phyloP scores from a whole-genome alignment of 2,888 invertebrate genomes.

The Troides helena region DNA sequence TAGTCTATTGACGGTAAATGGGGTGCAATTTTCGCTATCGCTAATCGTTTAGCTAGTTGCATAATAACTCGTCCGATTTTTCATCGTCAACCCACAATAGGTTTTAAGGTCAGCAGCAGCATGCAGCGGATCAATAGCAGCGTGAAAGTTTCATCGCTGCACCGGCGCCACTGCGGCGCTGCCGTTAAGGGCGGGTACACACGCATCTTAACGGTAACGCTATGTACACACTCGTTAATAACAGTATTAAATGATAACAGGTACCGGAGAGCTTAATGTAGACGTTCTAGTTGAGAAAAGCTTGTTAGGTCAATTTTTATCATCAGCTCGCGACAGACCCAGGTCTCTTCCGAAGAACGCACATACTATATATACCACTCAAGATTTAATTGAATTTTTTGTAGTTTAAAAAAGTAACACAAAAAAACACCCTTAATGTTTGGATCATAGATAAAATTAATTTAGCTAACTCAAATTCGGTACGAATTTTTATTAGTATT shows the following conservation, averaged over 20 bases:
- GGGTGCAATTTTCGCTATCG: no score
- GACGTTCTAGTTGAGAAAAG: not conserved
- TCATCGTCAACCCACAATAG: slow-evolving; percentile 22
- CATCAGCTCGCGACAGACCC: no score
- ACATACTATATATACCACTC: no score
- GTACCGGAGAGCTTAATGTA: not conserved
- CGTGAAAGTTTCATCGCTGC: slow-evolving; percentile 37
- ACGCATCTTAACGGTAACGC: slow-evolving; percentile 19
- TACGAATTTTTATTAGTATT: no score
- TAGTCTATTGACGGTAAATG: no score
- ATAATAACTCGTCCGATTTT: slow-evolving; percentile 6
- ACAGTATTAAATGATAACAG: not conserved
- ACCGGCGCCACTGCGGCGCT: slow-evolving; percentile 34
- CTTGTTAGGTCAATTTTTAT: no score
- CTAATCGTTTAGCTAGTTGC: not conserved
- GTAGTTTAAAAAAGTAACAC: no score
- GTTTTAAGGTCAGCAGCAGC: slow-evolving; percentile 29
- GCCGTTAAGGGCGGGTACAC: slow-evolving; percentile 30
- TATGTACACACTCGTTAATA: not conserved
- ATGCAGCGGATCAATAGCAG: slow-evolving; percentile 33
- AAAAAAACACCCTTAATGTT: no score
- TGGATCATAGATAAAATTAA: no score
- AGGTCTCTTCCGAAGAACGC: no score
- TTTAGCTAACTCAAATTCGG: no score
- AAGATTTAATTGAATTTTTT: no score